These are phyloP conservation scores for Hetaerina titia DNA, from an alignment of 2,888 invertebrate genomes.

Conservation along the genomic window DNA sequence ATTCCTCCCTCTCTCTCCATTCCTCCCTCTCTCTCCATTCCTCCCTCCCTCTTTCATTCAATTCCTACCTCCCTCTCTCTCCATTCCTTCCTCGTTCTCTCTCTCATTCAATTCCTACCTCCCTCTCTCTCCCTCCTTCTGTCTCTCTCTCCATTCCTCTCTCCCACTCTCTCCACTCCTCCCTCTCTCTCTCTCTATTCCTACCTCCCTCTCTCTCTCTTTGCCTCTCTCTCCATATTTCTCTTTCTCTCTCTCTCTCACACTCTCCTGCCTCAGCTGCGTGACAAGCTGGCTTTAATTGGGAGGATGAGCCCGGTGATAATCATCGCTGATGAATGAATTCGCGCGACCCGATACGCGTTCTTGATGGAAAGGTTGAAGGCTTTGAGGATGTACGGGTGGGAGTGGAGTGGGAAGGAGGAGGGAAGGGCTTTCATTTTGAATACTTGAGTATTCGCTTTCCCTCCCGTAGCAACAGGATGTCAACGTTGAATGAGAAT, in stretches of 20 bases:
- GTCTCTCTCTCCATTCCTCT: too few species aligned
- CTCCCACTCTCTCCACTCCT: too few species aligned
- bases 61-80: too few species aligned
- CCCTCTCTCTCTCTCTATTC: neutral
- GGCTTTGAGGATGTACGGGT: neutral
- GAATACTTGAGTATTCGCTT: neutral
- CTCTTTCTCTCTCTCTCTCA: neutral
- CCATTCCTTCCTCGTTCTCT: too few species aligned
- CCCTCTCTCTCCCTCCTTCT: too few species aligned
- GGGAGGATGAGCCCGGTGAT: conserved; percentile 44
- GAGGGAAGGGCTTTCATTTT: neutral
- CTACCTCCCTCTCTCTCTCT: neutral
- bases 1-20: too few species aligned
- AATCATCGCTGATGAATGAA: conserved; percentile 63
- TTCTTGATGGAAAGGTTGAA: conserved; percentile 22
- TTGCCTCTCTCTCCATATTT: neutral
- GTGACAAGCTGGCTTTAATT: conserved; percentile 62
- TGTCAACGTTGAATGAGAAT: neutral
- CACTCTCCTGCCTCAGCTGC: neutral
- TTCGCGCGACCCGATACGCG: conserved; percentile 29
- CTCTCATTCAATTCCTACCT: too few species aligned
- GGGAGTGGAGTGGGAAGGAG: neutral
- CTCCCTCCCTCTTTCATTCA: too few species aligned
- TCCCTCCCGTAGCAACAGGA: neutral
- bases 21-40: too few species aligned